Base-by-base conservation (phyloP, 2,113 vertebrate genomes). In the Hemiscyllium ocellatum region DNA sequence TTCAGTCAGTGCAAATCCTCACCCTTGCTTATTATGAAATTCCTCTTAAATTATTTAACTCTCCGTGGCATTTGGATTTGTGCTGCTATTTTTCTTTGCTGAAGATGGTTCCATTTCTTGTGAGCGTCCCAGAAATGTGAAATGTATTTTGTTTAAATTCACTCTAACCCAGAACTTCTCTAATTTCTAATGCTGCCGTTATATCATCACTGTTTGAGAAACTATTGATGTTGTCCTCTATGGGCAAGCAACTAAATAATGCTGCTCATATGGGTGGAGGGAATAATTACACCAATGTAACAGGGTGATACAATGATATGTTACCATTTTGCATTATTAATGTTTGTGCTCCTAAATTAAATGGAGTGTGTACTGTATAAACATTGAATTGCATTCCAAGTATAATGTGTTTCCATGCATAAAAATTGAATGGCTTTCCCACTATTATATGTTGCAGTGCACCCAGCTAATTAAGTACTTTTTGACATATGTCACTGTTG, bases 281-380 rank as follows among this genome's bases (percentile, higher is more conserved):
- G n/a, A 83, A 83, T 17, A 5, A 42, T 83, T 42, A 37, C 78
- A 83, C 76, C 2, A n/a, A 80, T 83, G 37, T 4, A 42, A 37
- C n/a, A 83, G 78, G 78, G 17, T 83, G n/a, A 4, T 80, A 83
- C n/a, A 83, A 12, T 29, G 50, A 52, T 52, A 56, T 89, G 86
- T 61, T 61, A 37, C n/a, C 89, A 90, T 33, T 65, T 91, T 91
- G 52, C n/a, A 91, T 91, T 65, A 91, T 65, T 91, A 66, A 91
- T 91, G 29, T 65, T 91, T 91, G 56, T 66, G 29, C 37, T 91
- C 65, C 33, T 66, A 65, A 91, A 91, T 66, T 91, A n/a, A 1
- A 20, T 91, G 20, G n/a, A 83, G 33, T 83, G 52, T 37, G 26
- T 33, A 90, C 86, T 61, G 33, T 91, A 33, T 20, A 65, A 65